A percentile compares a stretch with the other conserved stretches of the same genome.
These are phyloP conservation scores for Ochlodes sylvanus DNA, from an alignment of 2,888 invertebrate genomes.

Conservation along the genomic window DNA sequence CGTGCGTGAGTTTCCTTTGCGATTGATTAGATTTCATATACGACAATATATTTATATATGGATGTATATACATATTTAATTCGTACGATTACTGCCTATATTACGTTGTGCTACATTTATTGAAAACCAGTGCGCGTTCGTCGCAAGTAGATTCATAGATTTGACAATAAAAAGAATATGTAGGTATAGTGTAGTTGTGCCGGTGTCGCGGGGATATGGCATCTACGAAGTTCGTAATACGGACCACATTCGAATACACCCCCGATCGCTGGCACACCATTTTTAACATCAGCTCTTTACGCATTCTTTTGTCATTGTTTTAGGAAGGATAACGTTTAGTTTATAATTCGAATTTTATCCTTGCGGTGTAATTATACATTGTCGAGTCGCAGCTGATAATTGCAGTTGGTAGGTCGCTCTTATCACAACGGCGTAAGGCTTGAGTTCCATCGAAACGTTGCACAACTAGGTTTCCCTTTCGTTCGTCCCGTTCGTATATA, in stretches of 20 bases:
- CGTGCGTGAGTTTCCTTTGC: conserved; percentile 25
- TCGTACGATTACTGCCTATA: conserved; percentile 48
- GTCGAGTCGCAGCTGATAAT: conserved; percentile 14
- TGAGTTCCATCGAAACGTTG: conserved; percentile 15
- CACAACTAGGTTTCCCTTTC: conserved; percentile 22
- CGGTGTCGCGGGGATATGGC: conserved; percentile 40
- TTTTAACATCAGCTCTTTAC: conserved; percentile 5
- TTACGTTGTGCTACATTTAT: conserved; percentile 45
- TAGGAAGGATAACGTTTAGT: conserved; percentile 1
- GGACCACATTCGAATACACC: neutral
- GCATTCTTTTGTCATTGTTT: conserved; percentile 10
- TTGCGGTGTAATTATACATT: conserved; percentile 8
- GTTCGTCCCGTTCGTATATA: conserved; percentile 3
- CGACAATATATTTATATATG: conserved; percentile 13
- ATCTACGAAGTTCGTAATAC: conserved; percentile 22
- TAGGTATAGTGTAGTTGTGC: conserved; percentile 46
- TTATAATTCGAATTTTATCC: conserved; percentile 5
- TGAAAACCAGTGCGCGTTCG: conserved; percentile 39
- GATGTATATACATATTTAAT: conserved; percentile 40
- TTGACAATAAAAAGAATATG: conserved; percentile 64
- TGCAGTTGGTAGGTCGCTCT: conserved; percentile 16
- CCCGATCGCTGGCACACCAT: conserved; percentile 4
- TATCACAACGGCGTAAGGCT: conserved; percentile 11
- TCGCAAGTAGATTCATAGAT: conserved; percentile 61
- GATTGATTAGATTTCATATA: conserved; percentile 4